phyloP scores from a whole-genome alignment of 2,113 vertebrate genomes.

The Lepus europaeus region DNA sequence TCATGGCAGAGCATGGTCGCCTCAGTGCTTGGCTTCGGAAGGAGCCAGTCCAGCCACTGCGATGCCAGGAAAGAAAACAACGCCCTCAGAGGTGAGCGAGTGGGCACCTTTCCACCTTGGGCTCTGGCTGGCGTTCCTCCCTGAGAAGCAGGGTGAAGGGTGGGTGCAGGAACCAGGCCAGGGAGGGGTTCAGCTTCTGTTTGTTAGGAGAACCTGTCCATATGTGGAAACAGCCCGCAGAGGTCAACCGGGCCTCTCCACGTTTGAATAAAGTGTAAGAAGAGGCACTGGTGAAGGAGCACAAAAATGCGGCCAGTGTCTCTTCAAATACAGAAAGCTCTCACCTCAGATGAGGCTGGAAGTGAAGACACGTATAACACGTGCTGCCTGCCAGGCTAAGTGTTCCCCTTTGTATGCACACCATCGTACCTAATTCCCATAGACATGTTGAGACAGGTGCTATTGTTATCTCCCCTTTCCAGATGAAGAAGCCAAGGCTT shows the following conservation, averaged over 20 bases:
- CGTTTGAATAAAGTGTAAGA: neutral
- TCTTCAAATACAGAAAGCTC: neutral
- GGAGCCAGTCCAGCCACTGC: neutral
- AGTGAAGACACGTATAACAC: neutral
- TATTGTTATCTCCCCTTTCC: neutral
- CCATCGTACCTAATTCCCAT: neutral
- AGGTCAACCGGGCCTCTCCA: neutral
- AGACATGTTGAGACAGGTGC: neutral
- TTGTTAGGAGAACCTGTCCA: neutral
- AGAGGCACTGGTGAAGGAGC: neutral
- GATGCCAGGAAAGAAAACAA: neutral
- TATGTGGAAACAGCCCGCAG: neutral
- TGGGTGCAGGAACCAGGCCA: neutral
- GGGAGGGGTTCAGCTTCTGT: neutral
- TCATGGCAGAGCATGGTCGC: neutral
- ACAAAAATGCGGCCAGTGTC: neutral
- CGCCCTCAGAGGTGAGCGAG: neutral
- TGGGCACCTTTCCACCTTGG: neutral
- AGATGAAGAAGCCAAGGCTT: slow-evolving; percentile 1
- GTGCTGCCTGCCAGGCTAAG: neutral
- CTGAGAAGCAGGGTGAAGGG: neutral
- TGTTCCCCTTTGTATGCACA: neutral
- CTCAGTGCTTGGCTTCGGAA: neutral
- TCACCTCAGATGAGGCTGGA: neutral
- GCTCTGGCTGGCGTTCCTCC: neutral